Evolutionary conservation across 2,888 invertebrate genomes (phyloP), one percentile per base, ranked within the genome.

Genomic region (Pheosia gnoma): DNA sequence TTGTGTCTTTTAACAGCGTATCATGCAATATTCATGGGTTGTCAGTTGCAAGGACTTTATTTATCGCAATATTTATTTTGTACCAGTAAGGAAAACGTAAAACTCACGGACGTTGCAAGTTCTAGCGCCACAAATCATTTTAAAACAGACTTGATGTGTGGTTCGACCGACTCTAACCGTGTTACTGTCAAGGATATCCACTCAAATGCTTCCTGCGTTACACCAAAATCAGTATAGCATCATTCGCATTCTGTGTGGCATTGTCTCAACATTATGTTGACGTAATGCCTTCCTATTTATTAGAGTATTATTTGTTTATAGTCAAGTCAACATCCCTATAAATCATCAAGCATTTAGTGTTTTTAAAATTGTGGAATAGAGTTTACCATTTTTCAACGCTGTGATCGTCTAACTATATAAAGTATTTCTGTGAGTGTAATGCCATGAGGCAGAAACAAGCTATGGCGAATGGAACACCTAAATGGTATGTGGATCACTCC

Each of bases 131-230:
- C 25, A 25, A 25, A 25, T 25, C 1, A 25, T 25, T 25, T 25
- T 25, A 25, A 25, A 25, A 25, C 25, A 3, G 25, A 52, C 8
- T 36, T 52, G 36, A 36, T 52, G 10, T 53, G 11, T 53, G 11
- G 63, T 63, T 67, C 66, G 75, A 79, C 80, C 79, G 80, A 85
- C 77, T 78, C 72, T 75, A 64, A 89, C 86, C 87, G 90, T 89
- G 87, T 89, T 86, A 87, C 84, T 86, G 86, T 89, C 89, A 90
- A 91, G 91, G 90, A 89, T 87, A 87, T 79, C 85, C 75, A 83
- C 80, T 86, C 79, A 80, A 83, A 85, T 76, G 80, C 79, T 88
- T 88, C 85, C 84, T 87, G 85, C 80, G 80, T 78, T 81, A 79
- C 79, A 75, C 78, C 77, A 77, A 78, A 77, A 73, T 75, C 71